A percentile compares a stretch with the other conserved stretches of the same genome.
Conservation (phyloP, 2,113 vertebrate species). For the Sapayoa aenigma region DNA sequence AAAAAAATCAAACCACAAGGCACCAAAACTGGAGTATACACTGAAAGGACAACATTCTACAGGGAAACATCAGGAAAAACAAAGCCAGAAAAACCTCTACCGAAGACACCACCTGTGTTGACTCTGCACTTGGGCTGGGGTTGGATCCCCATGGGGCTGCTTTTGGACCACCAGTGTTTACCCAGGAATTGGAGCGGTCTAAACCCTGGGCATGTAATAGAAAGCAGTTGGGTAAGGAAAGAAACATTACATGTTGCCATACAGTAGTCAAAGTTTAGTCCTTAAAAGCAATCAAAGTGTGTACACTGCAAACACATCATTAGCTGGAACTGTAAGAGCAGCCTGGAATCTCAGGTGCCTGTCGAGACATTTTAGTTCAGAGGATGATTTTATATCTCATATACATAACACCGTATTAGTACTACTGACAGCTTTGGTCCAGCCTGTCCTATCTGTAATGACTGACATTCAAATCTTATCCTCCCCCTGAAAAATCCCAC, state of each 20-base stretch:
- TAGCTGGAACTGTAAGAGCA: constrained; percentile 64
- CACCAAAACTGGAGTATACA: constrained; percentile 59
- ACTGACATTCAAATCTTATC: neutral
- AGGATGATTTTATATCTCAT: neutral
- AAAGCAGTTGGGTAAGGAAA: constrained; percentile 87
- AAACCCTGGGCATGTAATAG: constrained; percentile 89
- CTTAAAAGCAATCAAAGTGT: constrained; percentile 51
- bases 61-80: constrained; percentile 67
- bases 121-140: constrained; percentile 94
- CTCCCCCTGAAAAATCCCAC: neutral
- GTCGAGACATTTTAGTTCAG: neutral
- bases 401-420: neutral
- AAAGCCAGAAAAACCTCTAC: constrained; percentile 73
- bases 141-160: constrained; percentile 98
- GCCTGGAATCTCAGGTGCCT: constrained; percentile 6
- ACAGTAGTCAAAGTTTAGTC: constrained; percentile 65
- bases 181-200: constrained; percentile 99
- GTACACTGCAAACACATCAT: constrained; percentile 50
- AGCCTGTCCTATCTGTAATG: neutral
- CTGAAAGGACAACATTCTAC: constrained; percentile 62
- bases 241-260: constrained; percentile 82
- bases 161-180: constrained; percentile 98
- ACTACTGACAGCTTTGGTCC: neutral
- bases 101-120: constrained; percentile 94
- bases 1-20: neutral